phyloP scores from a whole-genome alignment of 2,113 vertebrate species.

The Pygoscelis adeliae region DNA sequence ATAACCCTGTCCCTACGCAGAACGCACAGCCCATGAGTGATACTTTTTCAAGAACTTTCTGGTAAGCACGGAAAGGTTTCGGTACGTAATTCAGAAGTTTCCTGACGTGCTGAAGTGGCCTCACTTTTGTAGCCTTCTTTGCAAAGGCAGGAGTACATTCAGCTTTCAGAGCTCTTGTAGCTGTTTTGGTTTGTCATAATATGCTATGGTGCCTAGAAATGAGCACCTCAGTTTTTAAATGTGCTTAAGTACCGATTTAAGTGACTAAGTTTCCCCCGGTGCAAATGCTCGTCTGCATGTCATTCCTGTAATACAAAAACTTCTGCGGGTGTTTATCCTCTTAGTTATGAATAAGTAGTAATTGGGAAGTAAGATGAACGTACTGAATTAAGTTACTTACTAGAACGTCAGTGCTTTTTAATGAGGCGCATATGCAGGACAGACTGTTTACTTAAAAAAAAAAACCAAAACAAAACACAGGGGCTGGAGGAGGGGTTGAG shows the following conservation, averaged over 20 bases:
- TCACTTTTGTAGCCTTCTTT: neutral
- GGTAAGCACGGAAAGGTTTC: neutral
- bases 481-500: neutral
- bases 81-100: neutral
- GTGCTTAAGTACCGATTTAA: neutral
- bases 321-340: neutral
- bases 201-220: neutral
- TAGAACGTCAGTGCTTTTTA: neutral
- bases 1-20: neutral
- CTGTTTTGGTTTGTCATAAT: neutral
- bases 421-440: neutral
- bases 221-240: neutral
- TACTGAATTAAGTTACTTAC: neutral
- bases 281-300: neutral
- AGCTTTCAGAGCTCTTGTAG: neutral
- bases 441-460: neutral
- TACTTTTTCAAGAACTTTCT: neutral
- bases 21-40: neutral
- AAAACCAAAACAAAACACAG: rapidly evolving
- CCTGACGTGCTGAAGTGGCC: neutral
- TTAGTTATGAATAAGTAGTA: neutral
- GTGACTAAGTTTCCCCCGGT: neutral
- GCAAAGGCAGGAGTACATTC: neutral
- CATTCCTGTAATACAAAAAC: neutral
- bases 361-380: neutral